Evolutionary conservation across 2,113 vertebrate species (phyloP).

Genomic region (Python bivittatus): DNA sequence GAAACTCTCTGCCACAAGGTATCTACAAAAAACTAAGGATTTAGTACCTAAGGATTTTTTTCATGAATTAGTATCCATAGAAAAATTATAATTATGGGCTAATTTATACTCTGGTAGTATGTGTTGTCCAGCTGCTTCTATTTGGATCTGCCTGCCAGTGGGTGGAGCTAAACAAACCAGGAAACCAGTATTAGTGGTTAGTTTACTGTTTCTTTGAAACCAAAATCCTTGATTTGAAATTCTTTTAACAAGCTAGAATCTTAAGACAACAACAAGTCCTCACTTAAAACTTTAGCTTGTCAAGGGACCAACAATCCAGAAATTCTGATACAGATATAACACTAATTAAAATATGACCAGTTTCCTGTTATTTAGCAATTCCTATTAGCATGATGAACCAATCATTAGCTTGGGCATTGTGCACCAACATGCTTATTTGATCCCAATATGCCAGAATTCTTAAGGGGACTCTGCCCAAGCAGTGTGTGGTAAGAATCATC

Average conservation of each 20-base stretch:
- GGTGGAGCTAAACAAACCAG: neutral
- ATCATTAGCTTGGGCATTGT: neutral
- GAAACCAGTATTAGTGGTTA: neutral
- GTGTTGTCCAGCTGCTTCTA: neutral
- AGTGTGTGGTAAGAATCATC: neutral
- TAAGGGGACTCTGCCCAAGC: neutral
- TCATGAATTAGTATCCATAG: neutral
- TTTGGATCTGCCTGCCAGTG: neutral
- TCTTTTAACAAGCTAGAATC: neutral
- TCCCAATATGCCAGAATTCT: neutral
- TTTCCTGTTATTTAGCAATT: neutral
- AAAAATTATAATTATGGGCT: neutral
- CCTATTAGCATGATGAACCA: neutral
- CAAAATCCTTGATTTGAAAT: neutral
- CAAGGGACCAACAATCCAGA: neutral
- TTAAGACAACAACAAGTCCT: neutral
- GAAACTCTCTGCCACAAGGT: neutral
- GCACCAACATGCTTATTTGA: neutral
- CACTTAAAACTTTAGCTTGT: neutral
- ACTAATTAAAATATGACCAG: neutral
- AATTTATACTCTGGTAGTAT: neutral
- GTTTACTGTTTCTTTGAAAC: neutral
- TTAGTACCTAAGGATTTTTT: neutral
- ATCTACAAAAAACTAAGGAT: neutral
- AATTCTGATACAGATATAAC: neutral